Evolutionary conservation across 2,113 vertebrate species (phyloP).

Genomic region (Litocranius walleri): DNA sequence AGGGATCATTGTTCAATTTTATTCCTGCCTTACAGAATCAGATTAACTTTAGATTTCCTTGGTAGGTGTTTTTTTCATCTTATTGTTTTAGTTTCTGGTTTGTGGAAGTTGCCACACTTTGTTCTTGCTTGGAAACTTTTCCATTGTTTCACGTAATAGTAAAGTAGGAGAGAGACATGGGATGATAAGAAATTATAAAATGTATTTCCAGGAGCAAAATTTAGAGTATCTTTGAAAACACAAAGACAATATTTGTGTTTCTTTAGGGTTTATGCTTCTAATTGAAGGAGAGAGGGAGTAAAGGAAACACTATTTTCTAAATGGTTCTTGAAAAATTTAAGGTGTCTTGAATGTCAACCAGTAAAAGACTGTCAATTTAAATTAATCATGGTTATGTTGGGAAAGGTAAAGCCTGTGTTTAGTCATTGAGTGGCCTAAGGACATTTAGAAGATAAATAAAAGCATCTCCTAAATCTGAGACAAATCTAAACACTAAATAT

Average conservation of each 20-base stretch:
- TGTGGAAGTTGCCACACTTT: background rate
- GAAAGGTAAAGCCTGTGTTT: background rate
- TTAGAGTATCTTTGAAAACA: background rate
- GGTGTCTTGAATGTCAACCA: background rate
- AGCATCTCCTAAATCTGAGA: background rate
- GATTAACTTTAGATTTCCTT: background rate
- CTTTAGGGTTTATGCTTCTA: background rate
- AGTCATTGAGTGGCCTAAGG: background rate
- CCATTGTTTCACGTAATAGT: background rate
- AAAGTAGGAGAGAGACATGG: background rate
- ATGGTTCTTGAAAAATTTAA: conserved; percentile 9
- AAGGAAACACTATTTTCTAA: background rate
- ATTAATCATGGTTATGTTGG: background rate
- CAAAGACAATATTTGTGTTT: background rate
- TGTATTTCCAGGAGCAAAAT: background rate
- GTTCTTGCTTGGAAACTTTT: background rate
- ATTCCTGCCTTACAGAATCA: background rate
- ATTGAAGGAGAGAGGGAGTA: background rate
- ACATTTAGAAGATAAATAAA: conserved; percentile 2
- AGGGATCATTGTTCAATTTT: background rate
- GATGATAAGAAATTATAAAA: background rate
- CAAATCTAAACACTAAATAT: background rate
- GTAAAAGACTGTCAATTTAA: background rate
- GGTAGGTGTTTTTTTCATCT: background rate
- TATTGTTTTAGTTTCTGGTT: background rate